These are phyloP conservation scores for Fragum fragum DNA, from an alignment of 2,888 invertebrate species.

Conservation along the genomic window DNA sequence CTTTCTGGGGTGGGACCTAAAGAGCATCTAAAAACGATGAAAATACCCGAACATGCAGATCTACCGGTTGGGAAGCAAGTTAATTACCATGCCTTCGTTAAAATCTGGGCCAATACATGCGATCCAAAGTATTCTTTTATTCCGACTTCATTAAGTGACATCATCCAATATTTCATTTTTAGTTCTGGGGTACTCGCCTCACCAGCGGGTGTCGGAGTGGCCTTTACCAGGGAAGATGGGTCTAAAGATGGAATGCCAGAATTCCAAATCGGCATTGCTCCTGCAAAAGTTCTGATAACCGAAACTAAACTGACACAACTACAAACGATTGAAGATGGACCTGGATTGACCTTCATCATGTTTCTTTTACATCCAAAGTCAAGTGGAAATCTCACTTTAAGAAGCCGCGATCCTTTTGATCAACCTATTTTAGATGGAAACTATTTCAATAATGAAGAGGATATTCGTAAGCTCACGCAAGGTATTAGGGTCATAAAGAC, in stretches of 20 bases:
- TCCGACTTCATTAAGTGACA: not conserved
- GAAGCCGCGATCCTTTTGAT: conserved; percentile 41
- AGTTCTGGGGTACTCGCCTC: conserved; percentile 1
- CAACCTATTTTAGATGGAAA: conserved; percentile 42
- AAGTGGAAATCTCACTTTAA: conserved; percentile 15
- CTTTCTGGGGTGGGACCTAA: conserved; percentile 85
- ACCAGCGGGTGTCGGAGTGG: conserved; percentile 10
- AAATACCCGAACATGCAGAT: conserved; percentile 79
- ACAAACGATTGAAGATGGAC: not conserved
- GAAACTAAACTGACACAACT: conserved; percentile 12
- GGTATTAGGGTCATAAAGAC: conserved; percentile 36
- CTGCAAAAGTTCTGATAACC: not conserved
- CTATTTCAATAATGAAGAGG: conserved; percentile 34
- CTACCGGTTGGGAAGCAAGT: conserved; percentile 83
- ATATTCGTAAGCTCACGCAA: conserved; percentile 22
- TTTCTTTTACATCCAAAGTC: conserved; percentile 34
- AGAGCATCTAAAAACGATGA: conserved; percentile 80
- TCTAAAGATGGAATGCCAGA: conserved; percentile 23
- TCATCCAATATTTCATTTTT: conserved; percentile 20
- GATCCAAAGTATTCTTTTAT: not conserved
- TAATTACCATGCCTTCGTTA: conserved; percentile 72
- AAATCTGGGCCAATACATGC: not conserved
- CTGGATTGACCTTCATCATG: conserved; percentile 28
- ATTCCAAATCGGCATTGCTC: conserved; percentile 23
- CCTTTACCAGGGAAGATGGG: conserved; percentile 20